Evolutionary conservation across 2,797 vertebrate species (phyloP), one percentile per base, ranked within the genome.

Genomic region (Pangasius larnaudii): DNA sequence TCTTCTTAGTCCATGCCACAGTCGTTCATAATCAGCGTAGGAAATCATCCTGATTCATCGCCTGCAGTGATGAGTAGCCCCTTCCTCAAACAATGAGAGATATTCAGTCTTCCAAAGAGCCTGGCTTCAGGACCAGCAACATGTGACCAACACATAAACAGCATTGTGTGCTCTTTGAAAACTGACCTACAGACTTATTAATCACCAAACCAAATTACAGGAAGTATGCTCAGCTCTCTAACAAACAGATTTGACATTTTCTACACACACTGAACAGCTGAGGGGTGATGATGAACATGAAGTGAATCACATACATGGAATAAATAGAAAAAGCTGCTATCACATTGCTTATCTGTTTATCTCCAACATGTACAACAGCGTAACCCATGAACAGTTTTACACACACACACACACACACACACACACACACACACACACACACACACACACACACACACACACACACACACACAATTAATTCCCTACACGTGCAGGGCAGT

Each of bases 41-140:
- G 86, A 89, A 83, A 58, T 61, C 36, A 42, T 86, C 71, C 86
- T 91, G 89, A 90, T 85, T 91, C 90, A 91, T 88, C 36, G 30
- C 80, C 86, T 86, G 22, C 33, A 42, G 56, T 61, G 79, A 42
- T 6, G 36, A 39, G 33, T 16, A 42, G 56, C 36, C 36, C 56
- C 24, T 42, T 42, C 58, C 36, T 39, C 79, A 81, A 61, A 81
- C 56, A 30, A 33, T 36, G 19, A 16, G 36, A 61, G 22, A 16
- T 39, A 16, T 3, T 39, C 56, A 58, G 30, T 36, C 79, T 74
- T 87, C 87, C 87, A 72, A 71, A 79, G 69, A 86, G 84, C 84
- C 83, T 84, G 87, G 86, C 36, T 87, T 61, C 58, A 42, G 36
- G 36, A 61, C 33, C 27, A 81, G 77, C 36, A 42, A 61, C 56